phyloP scores from a whole-genome alignment of 37 sponge, comb jelly and placozoan genomes.

The Diacarnus erythraeanus region DNA sequence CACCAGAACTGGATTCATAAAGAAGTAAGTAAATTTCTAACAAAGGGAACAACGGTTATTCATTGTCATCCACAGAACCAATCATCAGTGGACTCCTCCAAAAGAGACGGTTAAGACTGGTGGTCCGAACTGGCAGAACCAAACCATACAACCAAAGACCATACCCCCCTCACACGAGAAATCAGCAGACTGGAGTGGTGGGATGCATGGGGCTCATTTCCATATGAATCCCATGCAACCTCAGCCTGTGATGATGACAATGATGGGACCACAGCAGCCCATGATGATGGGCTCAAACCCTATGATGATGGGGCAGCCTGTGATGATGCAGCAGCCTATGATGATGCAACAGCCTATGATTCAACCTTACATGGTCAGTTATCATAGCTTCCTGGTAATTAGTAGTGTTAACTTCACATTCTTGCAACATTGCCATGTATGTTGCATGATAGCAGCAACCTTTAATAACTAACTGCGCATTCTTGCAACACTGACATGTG shows the following conservation, averaged over 20 bases:
- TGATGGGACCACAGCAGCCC: not conserved
- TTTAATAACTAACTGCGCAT: not conserved
- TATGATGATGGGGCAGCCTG: not conserved
- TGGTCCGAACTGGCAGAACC: slow-evolving; percentile 48
- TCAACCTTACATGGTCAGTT: not conserved
- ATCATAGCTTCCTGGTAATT: not conserved
- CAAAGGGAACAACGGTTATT: not conserved
- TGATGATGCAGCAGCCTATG: not conserved
- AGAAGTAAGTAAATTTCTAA: slow-evolving; percentile 28
- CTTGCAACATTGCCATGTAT: no score
- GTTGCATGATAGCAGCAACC: not conserved
- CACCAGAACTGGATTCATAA: not conserved
- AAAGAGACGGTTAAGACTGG: slow-evolving; percentile 49
- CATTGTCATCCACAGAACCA: not conserved
- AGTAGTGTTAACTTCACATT: not conserved
- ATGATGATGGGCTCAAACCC: slow-evolving; percentile 1
- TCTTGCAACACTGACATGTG: no score
- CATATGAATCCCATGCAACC: slow-evolving; percentile 7
- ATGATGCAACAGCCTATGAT: not conserved
- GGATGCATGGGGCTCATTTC: slow-evolving; percentile 25
- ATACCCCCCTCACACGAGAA: slow-evolving; percentile 1
- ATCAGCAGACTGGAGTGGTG: slow-evolving; percentile 27
- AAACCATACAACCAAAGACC: slow-evolving; percentile 22
- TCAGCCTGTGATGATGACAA: not conserved
- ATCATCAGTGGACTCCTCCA: slow-evolving; percentile 31